These are phyloP conservation scores for Ephestia elutella DNA, from an alignment of 1,140 invertebrate genomes.

Conservation along the genomic window DNA sequence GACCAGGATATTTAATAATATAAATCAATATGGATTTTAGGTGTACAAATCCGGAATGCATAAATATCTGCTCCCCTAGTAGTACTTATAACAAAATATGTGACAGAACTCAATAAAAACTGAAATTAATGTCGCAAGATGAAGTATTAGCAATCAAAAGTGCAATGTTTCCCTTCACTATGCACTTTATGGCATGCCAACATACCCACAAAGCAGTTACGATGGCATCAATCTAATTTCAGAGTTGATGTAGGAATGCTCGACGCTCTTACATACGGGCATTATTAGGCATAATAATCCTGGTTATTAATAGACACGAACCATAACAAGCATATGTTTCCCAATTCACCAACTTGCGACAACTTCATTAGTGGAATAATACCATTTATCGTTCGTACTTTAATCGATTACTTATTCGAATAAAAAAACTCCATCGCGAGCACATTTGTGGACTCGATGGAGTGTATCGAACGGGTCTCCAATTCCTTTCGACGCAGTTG, in stretches of 20 bases:
- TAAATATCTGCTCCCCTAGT: no score
- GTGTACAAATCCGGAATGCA: no score
- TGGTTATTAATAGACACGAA: conserved; percentile 51
- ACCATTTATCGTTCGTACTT: conserved; percentile 27
- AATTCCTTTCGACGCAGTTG: conserved; percentile 43
- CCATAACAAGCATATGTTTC: conserved; percentile 49
- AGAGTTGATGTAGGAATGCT: conserved; percentile 38
- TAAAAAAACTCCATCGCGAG: conserved; percentile 8
- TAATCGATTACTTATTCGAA: conserved; percentile 6
- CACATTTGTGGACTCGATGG: conserved; percentile 40
- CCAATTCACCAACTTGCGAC: conserved; percentile 44
- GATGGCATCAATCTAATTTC: conserved; percentile 43
- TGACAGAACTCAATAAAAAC: neutral
- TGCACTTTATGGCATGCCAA: conserved; percentile 6
- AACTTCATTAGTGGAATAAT: conserved; percentile 53
- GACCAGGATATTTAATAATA: no score
- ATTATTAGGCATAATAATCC: conserved; percentile 47
- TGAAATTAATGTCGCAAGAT: neutral
- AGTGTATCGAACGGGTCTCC: conserved; percentile 42
- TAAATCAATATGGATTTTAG: no score
- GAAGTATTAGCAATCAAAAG: neutral
- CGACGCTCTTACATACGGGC: conserved; percentile 33
- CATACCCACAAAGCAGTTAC: conserved; percentile 9
- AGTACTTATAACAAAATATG: neutral
- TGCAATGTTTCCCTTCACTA: conserved; percentile 8